These are phyloP conservation scores for Epizoanthus ramosus DNA, from an alignment of 92 coral and sea anemone species.

Conservation along the genomic window DNA sequence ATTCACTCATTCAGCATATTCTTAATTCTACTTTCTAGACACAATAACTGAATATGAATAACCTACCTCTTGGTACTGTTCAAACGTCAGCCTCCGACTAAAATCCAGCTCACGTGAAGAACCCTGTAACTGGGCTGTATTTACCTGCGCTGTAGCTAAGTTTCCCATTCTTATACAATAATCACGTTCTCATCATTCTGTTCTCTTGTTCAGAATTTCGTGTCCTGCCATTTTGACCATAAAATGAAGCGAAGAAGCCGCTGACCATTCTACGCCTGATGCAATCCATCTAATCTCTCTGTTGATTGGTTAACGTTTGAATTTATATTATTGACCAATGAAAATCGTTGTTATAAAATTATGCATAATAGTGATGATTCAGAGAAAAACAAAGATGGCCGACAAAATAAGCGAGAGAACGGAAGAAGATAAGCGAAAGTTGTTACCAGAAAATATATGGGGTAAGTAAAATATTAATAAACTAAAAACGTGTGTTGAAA, in stretches of 20 bases:
- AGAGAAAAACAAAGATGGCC: conserved; percentile 78
- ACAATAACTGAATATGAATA: conserved; percentile 4
- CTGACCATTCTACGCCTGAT: conserved; percentile 11
- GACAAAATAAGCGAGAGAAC: conserved; percentile 50
- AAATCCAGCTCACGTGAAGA: conserved; percentile 84
- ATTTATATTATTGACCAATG: not conserved
- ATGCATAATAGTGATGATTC: conserved; percentile 63
- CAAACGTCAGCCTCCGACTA: conserved; percentile 83
- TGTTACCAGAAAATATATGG: not conserved
- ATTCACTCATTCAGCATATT: not conserved
- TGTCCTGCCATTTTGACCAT: not conserved
- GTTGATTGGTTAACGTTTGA: conserved; percentile 9
- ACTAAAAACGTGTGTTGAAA: not conserved
- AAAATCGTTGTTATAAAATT: conserved; percentile 11
- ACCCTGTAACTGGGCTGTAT: conserved; percentile 77
- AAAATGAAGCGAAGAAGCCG: not conserved
- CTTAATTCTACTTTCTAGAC: not conserved
- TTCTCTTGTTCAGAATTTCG: not conserved
- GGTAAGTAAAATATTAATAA: conserved; percentile 5
- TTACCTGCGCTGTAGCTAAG: conserved; percentile 75
- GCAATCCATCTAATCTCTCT: conserved; percentile 17
- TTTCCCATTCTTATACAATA: conserved; percentile 72
- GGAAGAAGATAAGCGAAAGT: not conserved
- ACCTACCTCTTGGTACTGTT: conserved; percentile 79
- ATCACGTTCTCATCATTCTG: not conserved